Base-by-base conservation (phyloP, 2,113 vertebrate species). In the Urocynchramus pylzowi region DNA sequence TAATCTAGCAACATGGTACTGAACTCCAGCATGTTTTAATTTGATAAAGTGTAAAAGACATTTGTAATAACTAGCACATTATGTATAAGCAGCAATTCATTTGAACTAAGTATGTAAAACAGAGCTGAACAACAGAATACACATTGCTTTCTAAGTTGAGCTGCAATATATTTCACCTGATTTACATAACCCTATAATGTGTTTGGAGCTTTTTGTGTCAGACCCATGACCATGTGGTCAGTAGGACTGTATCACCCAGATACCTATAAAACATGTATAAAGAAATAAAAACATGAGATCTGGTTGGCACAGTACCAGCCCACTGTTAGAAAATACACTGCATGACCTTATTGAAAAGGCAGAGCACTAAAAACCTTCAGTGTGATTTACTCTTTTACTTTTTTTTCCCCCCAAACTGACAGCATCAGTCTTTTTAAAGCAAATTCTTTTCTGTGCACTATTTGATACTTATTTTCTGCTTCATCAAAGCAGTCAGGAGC, bases 301-400 rank as follows among this genome's bases (percentile, higher is more conserved):
- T 37, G 6, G 7, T 26, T 82, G 18, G 28, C 73, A 87, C 24
- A 50, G 11, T 56, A 56, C n/a, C 41, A 57, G 26, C 11, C 19
- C 39, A 2, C 22, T 56, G 4, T 42, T 74, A 70, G 39, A 74
- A 87, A 78, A 89, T 2, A 2, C 59, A 49, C 35, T 39, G 8
- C 27, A 56, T 49, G 7, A 35, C 69, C 45, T 82, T 94, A 96
- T 44, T 42, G 44, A 93, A 92, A 95, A 87, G 20, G 27, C 90
- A 89, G 50, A 90, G 68, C 69, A 90, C 44, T 63, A 61, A 96
- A 89, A 89, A 82, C 14, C 23, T 70, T 56, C 52, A 63, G 9
- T 68, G 42, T 56, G 28, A 78, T 74, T 86, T 67, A 49, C 3
- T 65, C 7, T 49, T 23, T 17, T 31, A 24, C 11, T 11, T 15